A percentile compares a stretch with the other conserved stretches of the same genome.
phyloP scores from a whole-genome alignment of 1,140 invertebrate genomes.

The Megalopta genalis region DNA sequence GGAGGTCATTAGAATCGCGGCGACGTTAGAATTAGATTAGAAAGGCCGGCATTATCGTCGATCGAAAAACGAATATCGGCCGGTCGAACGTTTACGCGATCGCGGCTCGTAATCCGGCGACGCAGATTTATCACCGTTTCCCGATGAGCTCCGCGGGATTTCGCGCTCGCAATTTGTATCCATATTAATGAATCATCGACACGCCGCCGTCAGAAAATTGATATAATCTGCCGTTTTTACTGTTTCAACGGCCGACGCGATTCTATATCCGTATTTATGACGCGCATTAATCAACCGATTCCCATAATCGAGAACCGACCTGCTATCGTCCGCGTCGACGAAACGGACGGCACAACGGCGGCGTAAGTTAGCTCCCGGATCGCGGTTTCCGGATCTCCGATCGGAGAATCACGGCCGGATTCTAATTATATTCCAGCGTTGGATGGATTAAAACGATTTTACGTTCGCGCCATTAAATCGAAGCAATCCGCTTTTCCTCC shows the following conservation, averaged over 20 bases:
- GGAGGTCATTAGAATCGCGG: not conserved
- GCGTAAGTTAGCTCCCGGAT: too few relatives aligned
- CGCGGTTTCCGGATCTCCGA: too few relatives aligned
- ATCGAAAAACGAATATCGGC: not conserved
- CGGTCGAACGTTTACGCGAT: not conserved
- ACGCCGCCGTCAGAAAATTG: constrained; percentile 15
- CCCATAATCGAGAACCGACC: not conserved
- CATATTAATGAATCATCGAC: constrained; percentile 26
- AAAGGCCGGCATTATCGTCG: not conserved
- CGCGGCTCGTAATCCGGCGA: constrained; percentile 6
- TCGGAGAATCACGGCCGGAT: too few relatives aligned
- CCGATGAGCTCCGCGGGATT: not conserved
- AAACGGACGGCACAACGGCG: too few relatives aligned
- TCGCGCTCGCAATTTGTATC: constrained; percentile 26
- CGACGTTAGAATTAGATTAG: not conserved
- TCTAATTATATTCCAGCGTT: too few relatives aligned
- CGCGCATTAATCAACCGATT: not conserved
- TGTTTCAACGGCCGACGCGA: not conserved
- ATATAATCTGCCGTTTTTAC: constrained; percentile 14
- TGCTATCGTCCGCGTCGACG: not conserved
- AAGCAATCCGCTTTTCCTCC: too few relatives aligned
- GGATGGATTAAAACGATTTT: too few relatives aligned
- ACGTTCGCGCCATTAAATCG: too few relatives aligned
- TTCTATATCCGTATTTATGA: not conserved
- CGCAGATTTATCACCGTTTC: constrained; percentile 17